Conservation (phyloP, 2,888 invertebrate genomes). For the Cantharis lateralis region DNA sequence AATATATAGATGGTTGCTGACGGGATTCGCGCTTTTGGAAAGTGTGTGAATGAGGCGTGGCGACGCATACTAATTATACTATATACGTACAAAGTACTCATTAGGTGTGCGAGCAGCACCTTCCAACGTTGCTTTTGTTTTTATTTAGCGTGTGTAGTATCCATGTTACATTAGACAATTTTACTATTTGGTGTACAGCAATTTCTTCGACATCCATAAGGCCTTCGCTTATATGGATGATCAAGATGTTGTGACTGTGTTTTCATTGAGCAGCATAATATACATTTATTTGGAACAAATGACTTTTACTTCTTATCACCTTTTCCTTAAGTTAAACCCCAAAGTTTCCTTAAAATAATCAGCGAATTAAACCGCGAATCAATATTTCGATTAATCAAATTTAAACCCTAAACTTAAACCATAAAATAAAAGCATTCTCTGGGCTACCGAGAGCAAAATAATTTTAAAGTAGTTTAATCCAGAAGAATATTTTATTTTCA, state of each 20-base stretch:
- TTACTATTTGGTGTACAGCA: slow-evolving; percentile 61
- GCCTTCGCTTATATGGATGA: slow-evolving; percentile 39
- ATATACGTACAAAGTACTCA: slow-evolving; percentile 58
- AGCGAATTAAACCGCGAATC: too few species aligned
- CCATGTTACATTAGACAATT: slow-evolving; percentile 60
- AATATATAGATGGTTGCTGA: slow-evolving; percentile 61
- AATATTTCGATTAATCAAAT: too few species aligned
- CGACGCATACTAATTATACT: slow-evolving; percentile 54
- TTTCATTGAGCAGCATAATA: slow-evolving; percentile 75
- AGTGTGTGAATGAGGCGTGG: slow-evolving; percentile 53
- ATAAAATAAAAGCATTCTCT: too few species aligned
- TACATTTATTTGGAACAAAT: slow-evolving; percentile 69
- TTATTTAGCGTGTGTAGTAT: slow-evolving; percentile 58
- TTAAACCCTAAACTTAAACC: too few species aligned
- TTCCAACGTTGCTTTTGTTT: slow-evolving; percentile 53
- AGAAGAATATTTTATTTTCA: too few species aligned
- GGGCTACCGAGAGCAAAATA: too few species aligned
- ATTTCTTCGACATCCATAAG: slow-evolving; percentile 52
- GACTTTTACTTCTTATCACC: neutral
- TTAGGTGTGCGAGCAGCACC: slow-evolving; percentile 54
- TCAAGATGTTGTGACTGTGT: slow-evolving; percentile 60
- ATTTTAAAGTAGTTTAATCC: too few species aligned
- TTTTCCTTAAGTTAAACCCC: too few species aligned
- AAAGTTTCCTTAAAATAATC: too few species aligned
- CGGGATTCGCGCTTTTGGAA: slow-evolving; percentile 49